Percentiles rank a stretch among this genome's conserved stretches.
Conservation (phyloP, 1,140 invertebrate genomes). For the Calosoma granatense region DNA sequence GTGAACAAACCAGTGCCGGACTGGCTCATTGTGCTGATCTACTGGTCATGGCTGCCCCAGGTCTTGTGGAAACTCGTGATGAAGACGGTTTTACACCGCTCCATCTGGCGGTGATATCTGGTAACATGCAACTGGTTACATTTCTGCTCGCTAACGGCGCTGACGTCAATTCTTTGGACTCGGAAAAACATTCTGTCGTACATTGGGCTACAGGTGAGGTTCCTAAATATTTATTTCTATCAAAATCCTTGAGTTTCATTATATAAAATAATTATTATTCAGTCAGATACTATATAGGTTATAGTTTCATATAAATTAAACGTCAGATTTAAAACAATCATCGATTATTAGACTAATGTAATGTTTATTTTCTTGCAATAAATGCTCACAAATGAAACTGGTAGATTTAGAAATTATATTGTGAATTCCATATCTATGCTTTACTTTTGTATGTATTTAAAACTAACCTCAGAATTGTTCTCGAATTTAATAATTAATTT, state of each 20-base stretch:
- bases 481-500: too few species aligned
- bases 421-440: too few species aligned
- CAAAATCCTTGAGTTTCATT: background rate
- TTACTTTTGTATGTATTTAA: too few species aligned
- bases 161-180: constrained; percentile 79
- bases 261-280: too few species aligned
- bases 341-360: too few species aligned
- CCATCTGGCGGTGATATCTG: constrained; percentile 86
- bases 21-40: constrained; percentile 51
- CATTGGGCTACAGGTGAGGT: constrained; percentile 96
- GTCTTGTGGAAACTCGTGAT: constrained; percentile 71
- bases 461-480: too few species aligned
- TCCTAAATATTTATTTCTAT: constrained; percentile 6
- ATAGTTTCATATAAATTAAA: too few species aligned
- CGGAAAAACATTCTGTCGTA: constrained; percentile 90
- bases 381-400: too few species aligned
- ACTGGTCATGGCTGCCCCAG: constrained; percentile 62
- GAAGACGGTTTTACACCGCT: constrained; percentile 89
- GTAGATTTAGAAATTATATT: too few species aligned
- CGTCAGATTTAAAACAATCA: too few species aligned
- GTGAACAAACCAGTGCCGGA: constrained; percentile 14
- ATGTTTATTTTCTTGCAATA: too few species aligned
- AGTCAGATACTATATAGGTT: too few species aligned
- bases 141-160: constrained; percentile 72
- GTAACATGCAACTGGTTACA: constrained; percentile 71